Percentiles rank a stretch among this genome's conserved stretches.
phyloP scores from a whole-genome alignment of 2,888 invertebrate genomes.

The Lochmaea crataegi region DNA sequence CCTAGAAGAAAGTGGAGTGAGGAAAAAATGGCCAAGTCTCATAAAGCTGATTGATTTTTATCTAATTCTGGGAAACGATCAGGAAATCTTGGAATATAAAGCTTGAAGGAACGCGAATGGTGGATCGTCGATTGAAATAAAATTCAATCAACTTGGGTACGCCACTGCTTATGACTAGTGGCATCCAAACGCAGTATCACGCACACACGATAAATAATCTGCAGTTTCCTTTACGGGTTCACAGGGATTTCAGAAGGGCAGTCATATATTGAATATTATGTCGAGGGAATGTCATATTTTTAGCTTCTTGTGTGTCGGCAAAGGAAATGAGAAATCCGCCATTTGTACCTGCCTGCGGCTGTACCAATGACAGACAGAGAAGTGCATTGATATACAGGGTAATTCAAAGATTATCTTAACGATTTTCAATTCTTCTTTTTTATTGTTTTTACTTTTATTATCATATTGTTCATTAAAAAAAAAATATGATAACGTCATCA shows the following conservation, averaged over 20 bases:
- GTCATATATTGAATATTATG: conserved; percentile 49
- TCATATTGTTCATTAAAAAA: too few species aligned
- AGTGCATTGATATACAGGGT: conserved; percentile 13
- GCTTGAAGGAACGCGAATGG: neutral
- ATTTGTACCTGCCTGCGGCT: conserved; percentile 27
- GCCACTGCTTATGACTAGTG: conserved; percentile 11
- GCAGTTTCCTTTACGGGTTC: conserved; percentile 53
- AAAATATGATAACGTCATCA: too few species aligned
- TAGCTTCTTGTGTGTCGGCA: conserved; percentile 19
- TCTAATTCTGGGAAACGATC: too few species aligned
- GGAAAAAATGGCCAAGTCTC: too few species aligned
- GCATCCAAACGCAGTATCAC: conserved; percentile 44
- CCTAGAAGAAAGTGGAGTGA: too few species aligned
- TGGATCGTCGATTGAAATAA: neutral
- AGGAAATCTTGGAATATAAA: neutral
- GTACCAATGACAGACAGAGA: neutral
- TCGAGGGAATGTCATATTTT: conserved; percentile 47
- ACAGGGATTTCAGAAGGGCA: conserved; percentile 51
- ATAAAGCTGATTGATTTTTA: too few species aligned
- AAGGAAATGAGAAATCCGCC: conserved; percentile 37
- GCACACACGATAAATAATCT: conserved; percentile 57
- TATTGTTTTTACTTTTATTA: too few species aligned
- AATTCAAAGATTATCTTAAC: neutral
- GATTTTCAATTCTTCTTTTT: too few species aligned
- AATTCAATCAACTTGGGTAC: neutral